Percentiles rank a stretch among this genome's conserved stretches.
phyloP scores from a whole-genome alignment of 2,113 vertebrate species.

The Porphyrio hochstetteri region DNA sequence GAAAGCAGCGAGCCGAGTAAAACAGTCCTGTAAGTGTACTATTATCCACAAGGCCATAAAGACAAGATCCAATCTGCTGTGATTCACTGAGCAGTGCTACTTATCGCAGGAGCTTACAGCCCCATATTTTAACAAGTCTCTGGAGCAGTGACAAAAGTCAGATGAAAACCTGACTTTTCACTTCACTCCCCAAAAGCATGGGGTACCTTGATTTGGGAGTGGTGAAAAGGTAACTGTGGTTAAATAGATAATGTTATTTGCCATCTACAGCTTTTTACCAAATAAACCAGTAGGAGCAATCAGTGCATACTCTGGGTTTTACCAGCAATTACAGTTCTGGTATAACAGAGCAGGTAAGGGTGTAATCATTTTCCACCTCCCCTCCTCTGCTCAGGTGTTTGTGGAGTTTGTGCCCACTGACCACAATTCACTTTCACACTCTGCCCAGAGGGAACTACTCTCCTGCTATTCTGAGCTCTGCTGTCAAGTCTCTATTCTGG shows the following conservation, averaged over 20 bases:
- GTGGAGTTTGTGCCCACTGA: neutral
- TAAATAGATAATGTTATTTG: neutral
- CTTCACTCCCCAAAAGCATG: neutral
- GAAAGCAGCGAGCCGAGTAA: neutral
- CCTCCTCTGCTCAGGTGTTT: neutral
- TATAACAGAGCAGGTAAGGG: neutral
- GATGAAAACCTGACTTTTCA: neutral
- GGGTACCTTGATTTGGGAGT: neutral
- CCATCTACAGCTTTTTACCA: neutral
- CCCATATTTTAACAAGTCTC: neutral
- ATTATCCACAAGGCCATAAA: conserved; percentile 1
- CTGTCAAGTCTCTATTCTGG: neutral
- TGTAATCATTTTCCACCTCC: rapidly evolving
- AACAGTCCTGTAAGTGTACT: neutral
- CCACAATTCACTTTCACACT: neutral
- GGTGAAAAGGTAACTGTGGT: neutral
- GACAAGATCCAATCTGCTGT: conserved; percentile 36
- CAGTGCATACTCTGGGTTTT: neutral
- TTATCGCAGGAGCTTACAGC: neutral
- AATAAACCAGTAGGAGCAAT: neutral
- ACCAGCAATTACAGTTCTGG: neutral
- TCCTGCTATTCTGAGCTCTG: neutral
- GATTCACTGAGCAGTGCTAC: neutral
- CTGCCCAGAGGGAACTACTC: neutral
- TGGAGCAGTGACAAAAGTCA: neutral